Percentiles rank a stretch among this genome's conserved stretches.
Evolutionary conservation across 2,797 vertebrate genomes (phyloP).

Genomic region (Arnoldichthys spilopterus): DNA sequence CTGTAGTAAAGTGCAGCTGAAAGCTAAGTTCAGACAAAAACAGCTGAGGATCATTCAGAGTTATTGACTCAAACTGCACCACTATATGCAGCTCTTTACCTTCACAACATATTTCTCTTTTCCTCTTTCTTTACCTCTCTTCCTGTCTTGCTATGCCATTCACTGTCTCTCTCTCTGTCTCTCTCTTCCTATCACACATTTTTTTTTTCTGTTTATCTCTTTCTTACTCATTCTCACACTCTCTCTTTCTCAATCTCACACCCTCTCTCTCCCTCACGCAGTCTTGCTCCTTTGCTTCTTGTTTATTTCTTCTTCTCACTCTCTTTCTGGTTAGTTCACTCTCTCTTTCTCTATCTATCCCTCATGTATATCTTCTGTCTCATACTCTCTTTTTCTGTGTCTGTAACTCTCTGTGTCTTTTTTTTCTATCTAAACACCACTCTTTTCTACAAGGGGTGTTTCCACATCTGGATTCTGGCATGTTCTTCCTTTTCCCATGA

Average conservation of each 20-base stretch:
- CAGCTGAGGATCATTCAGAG: not conserved
- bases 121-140: constrained; percentile 18
- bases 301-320: not conserved
- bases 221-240: not conserved
- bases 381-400: not conserved
- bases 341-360: not conserved
- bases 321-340: not conserved
- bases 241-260: not conserved
- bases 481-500: constrained; percentile 35
- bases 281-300: no score
- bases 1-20: not conserved
- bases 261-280: not conserved
- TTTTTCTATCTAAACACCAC: not conserved
- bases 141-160: constrained; percentile 55
- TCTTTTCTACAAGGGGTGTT: constrained; percentile 23
- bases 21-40: no score
- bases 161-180: not conserved
- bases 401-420: not conserved
- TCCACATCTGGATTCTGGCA: constrained; percentile 46
- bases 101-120: not conserved
- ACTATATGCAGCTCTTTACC: no score
- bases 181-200: not conserved
- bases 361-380: not conserved
- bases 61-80: not conserved
- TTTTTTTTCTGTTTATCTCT: no score